Percentiles rank a stretch among this genome's conserved stretches.
These are phyloP conservation scores for Enteromius fasciolatus DNA, from an alignment of 2,797 vertebrate genomes.

Conservation along the genomic window DNA sequence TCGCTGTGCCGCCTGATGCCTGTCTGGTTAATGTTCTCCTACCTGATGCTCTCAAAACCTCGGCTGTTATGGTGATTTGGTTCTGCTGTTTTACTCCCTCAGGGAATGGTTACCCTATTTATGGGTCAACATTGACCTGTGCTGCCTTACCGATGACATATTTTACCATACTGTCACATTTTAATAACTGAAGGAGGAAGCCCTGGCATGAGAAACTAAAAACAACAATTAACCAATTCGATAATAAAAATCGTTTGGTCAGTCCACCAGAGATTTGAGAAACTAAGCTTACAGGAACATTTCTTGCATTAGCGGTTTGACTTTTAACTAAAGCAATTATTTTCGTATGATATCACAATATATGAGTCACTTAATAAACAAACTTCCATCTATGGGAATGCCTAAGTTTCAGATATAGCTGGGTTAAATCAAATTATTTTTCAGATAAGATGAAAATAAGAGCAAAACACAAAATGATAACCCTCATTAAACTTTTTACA, in stretches of 20 bases:
- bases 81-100: neutral
- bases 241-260: neutral
- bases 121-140: neutral
- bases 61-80: neutral
- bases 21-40: constrained; percentile 56
- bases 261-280: neutral
- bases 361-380: neutral
- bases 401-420: neutral
- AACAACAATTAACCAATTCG: neutral
- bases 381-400: neutral
- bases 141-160: neutral
- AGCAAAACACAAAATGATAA: neutral
- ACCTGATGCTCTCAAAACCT: constrained; percentile 27
- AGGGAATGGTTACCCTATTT: neutral
- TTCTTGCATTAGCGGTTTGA: neutral
- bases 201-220: neutral
- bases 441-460: neutral
- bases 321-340: neutral
- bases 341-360: neutral
- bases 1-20: constrained; percentile 11
- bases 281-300: neutral
- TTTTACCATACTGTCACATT: neutral
- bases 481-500: neutral
- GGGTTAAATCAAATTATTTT: neutral
- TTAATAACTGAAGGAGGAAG: neutral